Base-by-base conservation (phyloP, 1,140 invertebrate genomes). In the Zaprionus africanus region DNA sequence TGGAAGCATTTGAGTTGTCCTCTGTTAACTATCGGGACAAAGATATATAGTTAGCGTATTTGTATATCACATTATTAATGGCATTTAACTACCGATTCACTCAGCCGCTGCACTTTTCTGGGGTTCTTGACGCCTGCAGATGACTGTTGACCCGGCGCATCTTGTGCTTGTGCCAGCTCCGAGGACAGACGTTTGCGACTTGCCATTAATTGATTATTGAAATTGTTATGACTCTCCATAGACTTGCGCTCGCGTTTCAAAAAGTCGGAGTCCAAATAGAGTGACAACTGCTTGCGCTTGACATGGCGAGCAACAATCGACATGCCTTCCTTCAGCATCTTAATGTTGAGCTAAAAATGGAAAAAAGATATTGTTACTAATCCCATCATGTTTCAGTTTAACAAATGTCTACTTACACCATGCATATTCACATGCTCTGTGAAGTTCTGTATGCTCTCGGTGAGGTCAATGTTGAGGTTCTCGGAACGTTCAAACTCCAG, bases 381-480 rank as follows among this genome's bases (percentile, higher is more conserved):
- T 64, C 36, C 54, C 11, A 7, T 46, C 4, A 24, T 4, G 24
- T 13, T 13, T 24, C 4, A 9, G 26, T 17, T 70, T 11, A 11
- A 2, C 5, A 57, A 0, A 0, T 28, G 9, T 53, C 1, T 61
- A 86, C 90, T 91, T 81, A 92, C 91, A 0, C 95, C 95, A 86
- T 95, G 94, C 76, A 94, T 94, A 77, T 94, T 94, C 3, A 95
- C 96, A 41, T 95, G 94, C 78, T 98, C 96, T 9, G 96, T 98
- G 93, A 99, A 99, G 36, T 94, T 95, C 81, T 96, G 96, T 74
- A 99, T 99, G 88, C 98, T 98, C 80, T 96, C 96, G 0, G 98
- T 99, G 15, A 99, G 94, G 93, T 99, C 97, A 53, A 99, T 95
- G 90, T 98, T 98, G 15, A 97, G 93, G 93, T 96, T 97, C 92